phyloP scores from a whole-genome alignment of 1,140 invertebrate species.

The Drosophila simulans region DNA sequence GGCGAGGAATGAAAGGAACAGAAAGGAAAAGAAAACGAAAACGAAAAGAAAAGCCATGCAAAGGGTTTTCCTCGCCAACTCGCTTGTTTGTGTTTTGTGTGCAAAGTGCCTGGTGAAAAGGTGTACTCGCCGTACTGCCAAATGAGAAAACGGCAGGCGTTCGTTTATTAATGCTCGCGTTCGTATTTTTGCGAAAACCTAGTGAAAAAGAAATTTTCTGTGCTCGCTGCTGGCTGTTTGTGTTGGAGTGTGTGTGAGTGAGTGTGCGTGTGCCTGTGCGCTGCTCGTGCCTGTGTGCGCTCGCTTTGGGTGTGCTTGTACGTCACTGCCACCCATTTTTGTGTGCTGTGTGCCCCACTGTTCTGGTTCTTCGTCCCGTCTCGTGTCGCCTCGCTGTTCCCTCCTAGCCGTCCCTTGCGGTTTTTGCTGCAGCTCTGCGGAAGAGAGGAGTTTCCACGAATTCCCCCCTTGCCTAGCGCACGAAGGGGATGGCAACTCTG shows the following conservation, averaged over 20 bases:
- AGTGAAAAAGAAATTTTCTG: slow-evolving; percentile 78
- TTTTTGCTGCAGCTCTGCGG: slow-evolving; percentile 26
- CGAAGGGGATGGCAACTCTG: slow-evolving; percentile 45
- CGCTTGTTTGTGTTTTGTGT: background rate
- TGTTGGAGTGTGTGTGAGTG: slow-evolving; percentile 23
- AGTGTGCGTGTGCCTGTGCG: slow-evolving; percentile 34
- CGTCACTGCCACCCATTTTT: slow-evolving; percentile 22
- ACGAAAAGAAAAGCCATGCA: too few relatives aligned
- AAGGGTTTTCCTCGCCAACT: slow-evolving; percentile 6
- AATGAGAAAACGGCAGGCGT: slow-evolving; percentile 37
- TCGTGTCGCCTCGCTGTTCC: too few relatives aligned
- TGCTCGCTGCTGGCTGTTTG: slow-evolving; percentile 37
- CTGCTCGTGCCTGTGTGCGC: slow-evolving; percentile 28
- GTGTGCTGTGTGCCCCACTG: slow-evolving; percentile 31
- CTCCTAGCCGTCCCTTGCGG: background rate
- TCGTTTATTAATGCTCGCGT: slow-evolving; percentile 60
- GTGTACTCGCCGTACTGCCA: slow-evolving; percentile 27
- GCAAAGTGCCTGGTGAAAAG: background rate
- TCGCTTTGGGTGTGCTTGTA: slow-evolving; percentile 38
- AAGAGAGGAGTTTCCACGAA: slow-evolving; percentile 35
- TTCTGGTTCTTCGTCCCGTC: slow-evolving; percentile 18
- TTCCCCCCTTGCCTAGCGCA: slow-evolving; percentile 41
- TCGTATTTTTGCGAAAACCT: slow-evolving; percentile 61
- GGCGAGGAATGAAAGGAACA: background rate
- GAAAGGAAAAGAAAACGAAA: background rate